Base-by-base conservation (phyloP, 2,888 invertebrate genomes). In the Callinectes sapidus region DNA sequence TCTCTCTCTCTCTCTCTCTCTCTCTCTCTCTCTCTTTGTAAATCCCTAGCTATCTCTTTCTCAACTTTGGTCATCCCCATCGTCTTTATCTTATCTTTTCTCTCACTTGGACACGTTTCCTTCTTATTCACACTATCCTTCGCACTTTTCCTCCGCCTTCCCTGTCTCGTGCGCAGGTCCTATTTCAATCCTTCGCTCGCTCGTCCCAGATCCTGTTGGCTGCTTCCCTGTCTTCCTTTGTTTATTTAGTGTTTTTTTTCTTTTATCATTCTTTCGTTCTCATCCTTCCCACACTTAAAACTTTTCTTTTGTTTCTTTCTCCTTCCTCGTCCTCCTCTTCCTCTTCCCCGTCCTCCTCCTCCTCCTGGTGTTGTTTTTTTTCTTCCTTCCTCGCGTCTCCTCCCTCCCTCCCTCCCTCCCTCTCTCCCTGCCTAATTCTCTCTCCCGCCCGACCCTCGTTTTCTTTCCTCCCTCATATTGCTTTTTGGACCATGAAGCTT, bases 401-500 rank as follows among this genome's bases (percentile, higher is more conserved):
- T n/a, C 42, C 92, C 28, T 23, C 18, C 32, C 18, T n/a, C n/a
- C n/a, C n/a, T n/a, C n/a, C n/a, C n/a, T n/a, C n/a, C n/a, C n/a
- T n/a, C n/a, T n/a, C n/a, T n/a, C n/a, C 23, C n/a, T 8, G n/a
- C 39, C 23, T 87, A 54, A 13, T 23, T 55, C 18, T 23, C 32
- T 55, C 18, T 23, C 35, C 42, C 16, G 6, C 91, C 55, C 14
- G 10, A 10, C 42, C 32, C 39, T 35, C 81, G n/a, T 32, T 87
- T 90, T 61, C 66, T 87, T 48, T 66, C 86, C 28, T 55, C 39
- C 87, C 61, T 86, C 86, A 87, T 87, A 55, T 55, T 88, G 32
- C 66, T 91, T 89, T 89, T 91, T 91, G 77, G 86, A 54, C 77
- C 71, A 28, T 48, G 55, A 32, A 87, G 85, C 90, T 92, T 90